Base-by-base conservation (phyloP, 2,113 vertebrate species). In the Forbesichthys papilliferus region DNA sequence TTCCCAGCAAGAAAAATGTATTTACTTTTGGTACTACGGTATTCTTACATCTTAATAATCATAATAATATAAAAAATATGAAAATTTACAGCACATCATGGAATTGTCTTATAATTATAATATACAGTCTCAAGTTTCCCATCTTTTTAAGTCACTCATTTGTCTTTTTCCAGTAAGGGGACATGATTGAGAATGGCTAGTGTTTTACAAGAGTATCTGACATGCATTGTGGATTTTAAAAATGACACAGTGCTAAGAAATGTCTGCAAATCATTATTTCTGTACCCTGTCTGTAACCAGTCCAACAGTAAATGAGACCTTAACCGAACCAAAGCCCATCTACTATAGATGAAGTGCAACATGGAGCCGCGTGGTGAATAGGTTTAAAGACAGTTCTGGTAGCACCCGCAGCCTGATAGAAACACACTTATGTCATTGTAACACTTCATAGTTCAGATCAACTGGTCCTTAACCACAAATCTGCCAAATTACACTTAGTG, bases 21-120 rank as follows among this genome's bases (percentile, higher is more conserved):
- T 79, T 84, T 82, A 90, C 83, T 88, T 84, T 88, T 87, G 79
- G 86, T 84, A 88, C 84, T 89, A 92, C 87, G 80, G 77, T 87
- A 84, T 81, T 92, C 82, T 88, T 90, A 92, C 88, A 90, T 87
- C 81, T 84, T 88, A 87, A 78, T 90, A 87, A 90, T 86, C 79
- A 84, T 79, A 80, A 74, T 71, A 87, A 86, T 63, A 81, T 9
- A 86, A 87, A 86, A 68, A 78, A 81, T 81, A 85, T 82, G 61
- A 82, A 92, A 87, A 87, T 86, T 84, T 90, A 90, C 86, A 90
- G 83, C 86, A 89, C 84, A 61, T 53, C 71, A 84, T 85, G 86
- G 80, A 75, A 62, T 60, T 83, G 78, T 80, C 72, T 64, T 58
- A 79, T 88, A 81, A 81, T 89, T 82, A 79, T 88, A 81, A 81